Evolutionary conservation across 2,797 vertebrate genomes (phyloP), one percentile per base, ranked within the genome.

Genomic region (Pseudochromis fuscus): DNA sequence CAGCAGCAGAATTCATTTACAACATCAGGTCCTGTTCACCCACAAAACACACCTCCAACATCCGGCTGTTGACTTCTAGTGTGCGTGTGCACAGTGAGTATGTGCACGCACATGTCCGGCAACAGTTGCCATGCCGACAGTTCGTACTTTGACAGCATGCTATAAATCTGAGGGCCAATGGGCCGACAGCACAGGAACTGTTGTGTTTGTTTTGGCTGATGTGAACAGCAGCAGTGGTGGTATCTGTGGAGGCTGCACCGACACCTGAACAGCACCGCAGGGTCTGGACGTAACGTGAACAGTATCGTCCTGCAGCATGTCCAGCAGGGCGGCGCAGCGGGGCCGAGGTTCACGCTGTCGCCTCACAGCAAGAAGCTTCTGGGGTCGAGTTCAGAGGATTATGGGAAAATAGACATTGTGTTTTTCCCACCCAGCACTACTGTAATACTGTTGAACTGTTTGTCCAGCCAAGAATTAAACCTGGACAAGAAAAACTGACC

Each of bases 81-180:
- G 63, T 51, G 16, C 15, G 27, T 28, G 49, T 69, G 55, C 65
- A 45, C 65, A 58, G 50, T 31, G 31, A 35, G 42, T 51, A 33
- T 60, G 56, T 64, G 61, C 57, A 61, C 45, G 27, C 40, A 13
- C 49, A 40, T 46, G 24, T 67, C 62, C 64, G 64, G 49, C 13
- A 80, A 38, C 69, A 35, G 81, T 82, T 88, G 46, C 82, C 49
- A 87, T 87, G 77, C 66, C 65, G 2, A 75, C 80, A 72, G 3
- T 59, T 60, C 72, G 72, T 57, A 59, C 60, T 75, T 49, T 59
- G 57, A 80, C 40, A 67, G 48, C 5, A 12, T 38, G 56, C 25
- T 38, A 23, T 79, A 86, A 80, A 83, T 68, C 53, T 52, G 21
- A 50, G 7, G 62, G 50, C 25, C 44, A 19, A 18, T 21, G 25